Conservation (phyloP, 2,888 invertebrate species). For the Leucania comma region DNA sequence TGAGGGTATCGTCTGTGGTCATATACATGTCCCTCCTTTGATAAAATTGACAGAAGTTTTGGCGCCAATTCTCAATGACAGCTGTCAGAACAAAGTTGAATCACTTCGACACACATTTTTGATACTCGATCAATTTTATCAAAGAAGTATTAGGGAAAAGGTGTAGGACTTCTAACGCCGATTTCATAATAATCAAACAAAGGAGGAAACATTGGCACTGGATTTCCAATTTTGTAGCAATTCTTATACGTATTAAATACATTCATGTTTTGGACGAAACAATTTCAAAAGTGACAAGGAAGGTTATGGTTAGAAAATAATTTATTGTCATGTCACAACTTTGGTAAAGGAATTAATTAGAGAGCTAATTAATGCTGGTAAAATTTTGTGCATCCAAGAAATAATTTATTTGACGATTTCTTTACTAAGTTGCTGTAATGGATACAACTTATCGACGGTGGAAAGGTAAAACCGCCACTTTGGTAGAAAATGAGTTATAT, state of each 20-base stretch:
- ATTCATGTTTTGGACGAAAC: slow-evolving; percentile 61
- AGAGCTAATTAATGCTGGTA: slow-evolving; percentile 43
- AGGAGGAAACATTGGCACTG: slow-evolving; percentile 75
- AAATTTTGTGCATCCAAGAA: slow-evolving; percentile 42
- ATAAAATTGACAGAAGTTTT: slow-evolving; percentile 53
- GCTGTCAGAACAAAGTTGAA: slow-evolving; percentile 18
- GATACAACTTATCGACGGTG: too few species aligned
- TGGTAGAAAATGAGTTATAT: too few species aligned
- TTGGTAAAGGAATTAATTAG: slow-evolving; percentile 70
- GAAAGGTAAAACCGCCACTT: too few species aligned
- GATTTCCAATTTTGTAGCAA: slow-evolving; percentile 73
- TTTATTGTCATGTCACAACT: slow-evolving; percentile 88
- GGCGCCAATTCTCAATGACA: slow-evolving; percentile 26
- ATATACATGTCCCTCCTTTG: slow-evolving; percentile 56
- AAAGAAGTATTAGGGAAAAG: slow-evolving; percentile 54
- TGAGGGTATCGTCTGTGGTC: slow-evolving; percentile 66
- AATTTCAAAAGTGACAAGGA: slow-evolving; percentile 60
- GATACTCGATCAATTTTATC: slow-evolving; percentile 52
- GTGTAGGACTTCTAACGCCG: slow-evolving; percentile 54
- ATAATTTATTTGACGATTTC: slow-evolving; percentile 42
- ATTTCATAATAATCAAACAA: slow-evolving; percentile 55
- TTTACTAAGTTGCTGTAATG: slow-evolving; percentile 1
- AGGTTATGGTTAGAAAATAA: slow-evolving; percentile 66
- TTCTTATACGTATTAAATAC: slow-evolving; percentile 61
- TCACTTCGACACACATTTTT: not conserved